Evolutionary conservation across 2,888 invertebrate species (phyloP), one percentile per base, ranked within the genome.

Genomic region (Balanococcus diminutus): DNA sequence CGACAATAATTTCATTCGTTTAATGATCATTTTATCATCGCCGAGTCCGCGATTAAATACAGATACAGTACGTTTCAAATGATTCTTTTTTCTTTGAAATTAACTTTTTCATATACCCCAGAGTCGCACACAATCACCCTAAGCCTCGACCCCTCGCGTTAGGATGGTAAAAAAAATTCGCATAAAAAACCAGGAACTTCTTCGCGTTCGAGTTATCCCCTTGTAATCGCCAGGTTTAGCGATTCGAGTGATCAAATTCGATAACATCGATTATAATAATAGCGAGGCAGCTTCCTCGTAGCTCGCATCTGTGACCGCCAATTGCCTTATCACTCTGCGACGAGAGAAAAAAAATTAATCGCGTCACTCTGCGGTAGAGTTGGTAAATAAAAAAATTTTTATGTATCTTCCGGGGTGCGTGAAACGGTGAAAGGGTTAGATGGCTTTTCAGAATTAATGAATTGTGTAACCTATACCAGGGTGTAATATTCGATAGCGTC

Each of bases 281-380:
- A 32, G 56, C 16, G n/a, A n/a, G n/a, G 83, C 61, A 67, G 42
- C 22, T 39, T 61, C 42, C 42, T 67, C 36, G n/a, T 61, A 83
- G 39, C 42, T 11, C 84, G 84, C 84, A 84, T 84, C 84, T 84
- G 84, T 72, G 84, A 75, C 75, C 32, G 42, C 42, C 42, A 42
- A 84, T 67, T 72, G 84, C 84, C 32, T 72, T 75, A 84, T 84
- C 84, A 84, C 39, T 14, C 39, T 14, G 14, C 1, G 42, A 42
- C n/a, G 36, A 42, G 72, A 72, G 22, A 16, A 84, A 84, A 83
- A 84, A 72, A 25, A 84, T 36, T 84, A 84, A 84, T 84, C 84
- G 84, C 84, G 84, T 84, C 84, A 84, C 84, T n/a, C n/a, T 84
- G 84, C 84, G 84, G 84, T 84, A 84, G 84, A 84, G 25, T 84